phyloP scores from a whole-genome alignment of 1,140 invertebrate species.

The Alviniconcha marisindica region DNA sequence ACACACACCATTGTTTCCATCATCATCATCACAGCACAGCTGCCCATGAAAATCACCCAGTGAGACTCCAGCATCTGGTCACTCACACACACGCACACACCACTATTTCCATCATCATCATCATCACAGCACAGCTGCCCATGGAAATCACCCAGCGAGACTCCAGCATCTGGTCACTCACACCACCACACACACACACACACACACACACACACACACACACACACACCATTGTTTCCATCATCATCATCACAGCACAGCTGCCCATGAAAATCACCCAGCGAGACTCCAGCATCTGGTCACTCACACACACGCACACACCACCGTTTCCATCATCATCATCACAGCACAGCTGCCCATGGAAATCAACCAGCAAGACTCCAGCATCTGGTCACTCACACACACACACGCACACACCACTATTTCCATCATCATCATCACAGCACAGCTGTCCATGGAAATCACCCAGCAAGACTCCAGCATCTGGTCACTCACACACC shows the following conservation, averaged over 20 bases:
- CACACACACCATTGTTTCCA: too few relatives aligned
- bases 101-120: background rate
- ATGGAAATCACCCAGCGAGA: slow-evolving; percentile 98
- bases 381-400: background rate
- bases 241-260: too few relatives aligned
- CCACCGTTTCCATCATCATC: too few relatives aligned
- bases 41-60: background rate
- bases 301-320: slow-evolving; percentile 79
- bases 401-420: too few relatives aligned
- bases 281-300: slow-evolving; percentile 94
- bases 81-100: background rate
- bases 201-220: too few relatives aligned
- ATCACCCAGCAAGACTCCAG: background rate
- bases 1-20: too few relatives aligned
- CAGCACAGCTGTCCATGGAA: background rate
- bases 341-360: background rate
- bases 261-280: slow-evolving; percentile 99
- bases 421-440: background rate
- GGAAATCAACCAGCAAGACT: background rate
- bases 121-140: slow-evolving; percentile 99
- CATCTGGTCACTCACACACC: slow-evolving; percentile 77
- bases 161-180: slow-evolving; percentile 90
- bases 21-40: background rate
- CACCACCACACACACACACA: slow-evolving; percentile 67
- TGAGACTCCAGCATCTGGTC: background rate